These are phyloP conservation scores for Diceros bicornis DNA, from an alignment of 2,797 vertebrate species.

Conservation along the genomic window DNA sequence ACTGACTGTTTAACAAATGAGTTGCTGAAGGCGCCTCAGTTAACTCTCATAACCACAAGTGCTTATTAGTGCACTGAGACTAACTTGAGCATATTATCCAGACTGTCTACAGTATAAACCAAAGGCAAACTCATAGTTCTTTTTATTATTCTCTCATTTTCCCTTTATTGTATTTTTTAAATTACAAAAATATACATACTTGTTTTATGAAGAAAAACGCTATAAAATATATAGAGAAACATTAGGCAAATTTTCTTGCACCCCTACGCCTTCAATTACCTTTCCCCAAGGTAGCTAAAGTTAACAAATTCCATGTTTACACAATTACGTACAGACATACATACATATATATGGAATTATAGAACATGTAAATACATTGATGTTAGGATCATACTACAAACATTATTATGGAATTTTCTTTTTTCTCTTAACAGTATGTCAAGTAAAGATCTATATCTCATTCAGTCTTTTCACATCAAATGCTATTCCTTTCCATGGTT, in stretches of 20 bases:
- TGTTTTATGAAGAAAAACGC: slow-evolving; percentile 69
- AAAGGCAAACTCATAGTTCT: slow-evolving; percentile 61
- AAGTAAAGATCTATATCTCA: slow-evolving; percentile 15
- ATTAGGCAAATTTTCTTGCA: slow-evolving; percentile 29
- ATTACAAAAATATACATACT: slow-evolving; percentile 39
- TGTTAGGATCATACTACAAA: not conserved
- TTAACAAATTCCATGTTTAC: slow-evolving; percentile 23
- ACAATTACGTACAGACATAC: not conserved
- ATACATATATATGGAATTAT: not conserved
- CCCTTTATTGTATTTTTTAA: not conserved
- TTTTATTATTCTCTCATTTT: slow-evolving; percentile 50
- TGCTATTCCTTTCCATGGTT: not conserved
- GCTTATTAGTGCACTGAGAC: slow-evolving; percentile 87
- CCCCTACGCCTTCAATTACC: not conserved
- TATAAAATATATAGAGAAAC: slow-evolving; percentile 9
- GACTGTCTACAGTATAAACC: slow-evolving; percentile 58
- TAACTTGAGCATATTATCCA: slow-evolving; percentile 80
- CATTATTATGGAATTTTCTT: slow-evolving; percentile 41
- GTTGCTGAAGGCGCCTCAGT: slow-evolving; percentile 90
- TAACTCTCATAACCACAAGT: slow-evolving; percentile 86
- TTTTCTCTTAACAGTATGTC: not conserved
- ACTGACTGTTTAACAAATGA: slow-evolving; percentile 92
- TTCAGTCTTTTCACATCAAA: slow-evolving; percentile 24
- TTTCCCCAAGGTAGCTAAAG: slow-evolving; percentile 8
- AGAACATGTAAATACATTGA: slow-evolving; percentile 19